Evolutionary conservation across 2,113 vertebrate genomes (phyloP).

Genomic region (Festucalex cinctus): DNA sequence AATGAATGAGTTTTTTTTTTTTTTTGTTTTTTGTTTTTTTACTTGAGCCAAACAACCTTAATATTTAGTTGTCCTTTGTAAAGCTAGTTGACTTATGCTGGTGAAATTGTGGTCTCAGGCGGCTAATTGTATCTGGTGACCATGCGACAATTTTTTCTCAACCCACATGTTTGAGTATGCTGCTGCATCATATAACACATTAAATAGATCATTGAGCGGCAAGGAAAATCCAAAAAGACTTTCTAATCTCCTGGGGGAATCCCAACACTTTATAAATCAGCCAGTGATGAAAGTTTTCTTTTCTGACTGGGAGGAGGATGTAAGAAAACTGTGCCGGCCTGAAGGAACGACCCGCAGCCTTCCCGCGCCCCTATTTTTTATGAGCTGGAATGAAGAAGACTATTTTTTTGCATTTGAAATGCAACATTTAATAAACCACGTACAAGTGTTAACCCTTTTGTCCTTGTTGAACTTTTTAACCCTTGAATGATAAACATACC

Average conservation of each 20-base stretch:
- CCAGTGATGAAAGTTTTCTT: slow-evolving; percentile 75
- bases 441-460: not conserved
- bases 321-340: slow-evolving; percentile 63
- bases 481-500: not conserved
- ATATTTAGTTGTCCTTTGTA: not conserved
- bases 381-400: slow-evolving; percentile 54
- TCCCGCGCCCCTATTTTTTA: slow-evolving; percentile 60
- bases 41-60: not conserved
- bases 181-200: slow-evolving; percentile 46
- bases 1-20: too few relatives aligned
- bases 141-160: slow-evolving; percentile 38
- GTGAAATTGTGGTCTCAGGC: slow-evolving; percentile 11
- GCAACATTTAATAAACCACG: not conserved
- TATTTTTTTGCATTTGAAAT: not conserved
- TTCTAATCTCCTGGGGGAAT: slow-evolving; percentile 65
- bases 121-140: slow-evolving; percentile 9
- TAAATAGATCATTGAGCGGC: slow-evolving; percentile 53
- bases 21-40: too few relatives aligned
- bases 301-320: slow-evolving; percentile 64
- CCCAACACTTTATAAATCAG: slow-evolving; percentile 71
- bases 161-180: slow-evolving; percentile 14
- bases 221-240: slow-evolving; percentile 67
- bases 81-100: slow-evolving; percentile 15
- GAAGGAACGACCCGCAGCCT: slow-evolving; percentile 39
- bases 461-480: not conserved